These are phyloP conservation scores for Peromyscus nudipes DNA, from an alignment of 2,797 vertebrate species.

Conservation along the genomic window DNA sequence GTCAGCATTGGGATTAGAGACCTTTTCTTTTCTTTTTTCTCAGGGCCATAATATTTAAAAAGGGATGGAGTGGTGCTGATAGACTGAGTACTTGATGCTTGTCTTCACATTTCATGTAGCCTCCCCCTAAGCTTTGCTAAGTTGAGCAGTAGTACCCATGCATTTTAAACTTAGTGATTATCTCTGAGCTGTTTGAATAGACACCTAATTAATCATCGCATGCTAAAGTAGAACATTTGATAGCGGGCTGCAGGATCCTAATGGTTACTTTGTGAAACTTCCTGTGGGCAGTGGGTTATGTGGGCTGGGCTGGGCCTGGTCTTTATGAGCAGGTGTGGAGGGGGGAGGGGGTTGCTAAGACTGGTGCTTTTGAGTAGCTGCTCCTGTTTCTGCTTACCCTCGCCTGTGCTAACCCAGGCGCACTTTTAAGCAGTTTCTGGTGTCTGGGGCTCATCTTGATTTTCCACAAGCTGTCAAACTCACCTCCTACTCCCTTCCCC, in stretches of 20 bases:
- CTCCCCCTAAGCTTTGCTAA: neutral
- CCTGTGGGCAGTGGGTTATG: neutral
- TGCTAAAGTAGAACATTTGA: constrained; percentile 43
- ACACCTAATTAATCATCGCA: constrained; percentile 55
- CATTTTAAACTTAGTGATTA: constrained; percentile 57
- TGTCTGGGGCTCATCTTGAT: constrained; percentile 24
- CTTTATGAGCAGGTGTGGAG: constrained; percentile 28
- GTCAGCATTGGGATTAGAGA: neutral
- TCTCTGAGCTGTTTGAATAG: constrained; percentile 66
- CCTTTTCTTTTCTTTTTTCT: neutral
- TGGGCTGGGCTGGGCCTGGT: neutral
- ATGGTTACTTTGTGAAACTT: neutral
- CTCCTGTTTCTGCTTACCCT: neutral
- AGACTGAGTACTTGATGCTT: neutral
- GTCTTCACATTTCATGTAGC: neutral
- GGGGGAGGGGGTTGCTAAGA: neutral
- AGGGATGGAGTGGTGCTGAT: neutral
- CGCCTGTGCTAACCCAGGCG: neutral
- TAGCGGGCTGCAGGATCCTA: neutral
- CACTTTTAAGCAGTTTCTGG: constrained; percentile 32
- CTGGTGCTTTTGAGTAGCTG: neutral
- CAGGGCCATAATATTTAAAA: neutral
- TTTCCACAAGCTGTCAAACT: constrained; percentile 66
- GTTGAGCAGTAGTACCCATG: neutral
- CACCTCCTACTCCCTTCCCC: neutral